These are phyloP conservation scores for Eupithecia tripunctaria DNA, from an alignment of 2,888 invertebrate species.

Conservation along the genomic window DNA sequence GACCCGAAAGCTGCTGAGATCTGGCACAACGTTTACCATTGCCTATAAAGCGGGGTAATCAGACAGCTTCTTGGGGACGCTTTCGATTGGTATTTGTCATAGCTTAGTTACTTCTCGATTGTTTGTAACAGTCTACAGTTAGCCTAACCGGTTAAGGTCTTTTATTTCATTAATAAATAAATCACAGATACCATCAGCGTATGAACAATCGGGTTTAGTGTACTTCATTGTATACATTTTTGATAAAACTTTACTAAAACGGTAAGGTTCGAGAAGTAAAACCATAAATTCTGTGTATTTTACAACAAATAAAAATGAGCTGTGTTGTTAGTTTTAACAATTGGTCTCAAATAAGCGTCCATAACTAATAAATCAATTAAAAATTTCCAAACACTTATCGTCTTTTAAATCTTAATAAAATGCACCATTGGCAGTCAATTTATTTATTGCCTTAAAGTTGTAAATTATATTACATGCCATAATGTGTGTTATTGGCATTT, in stretches of 20 bases:
- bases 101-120: too few species aligned
- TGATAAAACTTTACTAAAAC: not conserved
- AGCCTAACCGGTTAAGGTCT: too few species aligned
- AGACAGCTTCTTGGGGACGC: too few species aligned
- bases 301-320: not conserved
- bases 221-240: not conserved
- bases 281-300: too few species aligned
- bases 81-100: too few species aligned
- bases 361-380: constrained; percentile 83
- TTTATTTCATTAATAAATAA: too few species aligned
- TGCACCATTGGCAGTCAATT: constrained; percentile 82
- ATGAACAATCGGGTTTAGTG: not conserved
- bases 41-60: too few species aligned
- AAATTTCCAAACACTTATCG: constrained; percentile 78
- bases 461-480: constrained; percentile 82
- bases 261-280: not conserved
- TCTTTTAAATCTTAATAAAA: constrained; percentile 84
- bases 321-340: constrained; percentile 18
- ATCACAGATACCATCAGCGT: too few species aligned
- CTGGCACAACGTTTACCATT: too few species aligned
- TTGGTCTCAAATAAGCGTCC: constrained; percentile 74
- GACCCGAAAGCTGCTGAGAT: too few species aligned
- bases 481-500: constrained; percentile 82
- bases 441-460: constrained; percentile 83
- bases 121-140: too few species aligned